Evolutionary conservation across 37 sponge, comb jelly and placozoan species (phyloP), one percentile per base, ranked within the genome.

Genomic region (Aphrocallistes beatrix): DNA sequence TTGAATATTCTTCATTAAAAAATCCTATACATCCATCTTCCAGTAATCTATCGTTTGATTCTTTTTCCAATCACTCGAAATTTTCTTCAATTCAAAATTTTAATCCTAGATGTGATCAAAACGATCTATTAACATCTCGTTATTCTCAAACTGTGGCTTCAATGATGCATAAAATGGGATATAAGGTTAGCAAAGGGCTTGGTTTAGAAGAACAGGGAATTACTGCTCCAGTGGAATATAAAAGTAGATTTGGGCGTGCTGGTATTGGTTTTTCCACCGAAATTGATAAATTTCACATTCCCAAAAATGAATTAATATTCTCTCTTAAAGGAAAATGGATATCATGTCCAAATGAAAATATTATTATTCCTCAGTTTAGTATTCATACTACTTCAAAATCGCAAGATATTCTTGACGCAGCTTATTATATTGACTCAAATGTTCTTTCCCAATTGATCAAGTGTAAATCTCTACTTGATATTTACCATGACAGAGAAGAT

Each of bases 141-240:
- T 60, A 60, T 60, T 60, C 75, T 60, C 25, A 60, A 28, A 60
- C 10, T 19, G 75, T 60, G 1, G 75, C 8, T 3, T 6, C 10
- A 21, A 60, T 60, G 75, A 60, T 60, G 75, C 75, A 60, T 8
- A 87, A 89, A 37, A 94, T 94, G 95, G 92, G 92, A 0, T 90
- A 94, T 81, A 81, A 87, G 32, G 85, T 89, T 1, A 91, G 92
- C 0, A 36, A 38, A 38, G 95, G 93, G 0, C 81, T 94, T 34
- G 95, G 95, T 0, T 75, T 50, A n/a, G 16, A 19, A 23, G 89
- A 89, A 17, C 81, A 82, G 37, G 95, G 95, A 1, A 90, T 87
- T 42, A 51, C 86, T 38, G 75, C 83, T 37, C 92, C 92, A 17
- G 82, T 94, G 3, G 87, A 87, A 60, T 60, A 60, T 60, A 19